Evolutionary conservation across 2,888 invertebrate genomes (phyloP), one percentile per base, ranked within the genome.

Genomic region (Xestia xanthographa): DNA sequence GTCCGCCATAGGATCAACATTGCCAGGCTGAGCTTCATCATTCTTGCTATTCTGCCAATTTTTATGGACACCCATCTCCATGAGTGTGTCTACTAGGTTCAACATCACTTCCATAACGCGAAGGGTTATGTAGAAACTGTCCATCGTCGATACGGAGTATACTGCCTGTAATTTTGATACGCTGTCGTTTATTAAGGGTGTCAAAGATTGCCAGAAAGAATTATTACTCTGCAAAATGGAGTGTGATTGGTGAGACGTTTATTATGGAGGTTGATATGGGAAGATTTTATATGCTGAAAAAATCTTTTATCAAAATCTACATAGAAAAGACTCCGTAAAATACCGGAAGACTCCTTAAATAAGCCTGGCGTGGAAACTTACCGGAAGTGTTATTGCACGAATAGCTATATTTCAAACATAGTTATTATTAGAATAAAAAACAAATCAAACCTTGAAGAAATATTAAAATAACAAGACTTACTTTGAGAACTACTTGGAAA

Each of bases 51-150:
- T 91, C 75, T 95, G 93, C 95, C 96, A 96, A 85, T 94, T 95
- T 89, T 98, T 98, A 80, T 98, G 95, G 0, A 99, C 98, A 0
- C 98, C 99, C 93, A 99, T 98, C 90, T 99, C 99, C 95, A 99
- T 97, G 2, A 99, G 95, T 0, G 99, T 97, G 91, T 99, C 99
- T 9, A 99, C 97, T 73, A 99, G 97, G 93, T 99, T 99, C 29
- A 99, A 95, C 90, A 99, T 98, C 3, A 98, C 98, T 94, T 99
- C 99, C 93, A 99, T 98, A 5, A 99, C 98, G 41, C 99, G 97
- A 38, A 99, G 96, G 0, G 99, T 98, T 89, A 98, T 98, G 89
- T 98, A 98, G 80, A 97, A 97, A 82, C 97, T 98, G 90, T 99
- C 99, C 92, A 99, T 97, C 84, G 98, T 97, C 1, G 98, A 98